Evolutionary conservation across 2,797 vertebrate genomes (phyloP), one percentile per base, ranked within the genome.

Genomic region (Hydrophis major): DNA sequence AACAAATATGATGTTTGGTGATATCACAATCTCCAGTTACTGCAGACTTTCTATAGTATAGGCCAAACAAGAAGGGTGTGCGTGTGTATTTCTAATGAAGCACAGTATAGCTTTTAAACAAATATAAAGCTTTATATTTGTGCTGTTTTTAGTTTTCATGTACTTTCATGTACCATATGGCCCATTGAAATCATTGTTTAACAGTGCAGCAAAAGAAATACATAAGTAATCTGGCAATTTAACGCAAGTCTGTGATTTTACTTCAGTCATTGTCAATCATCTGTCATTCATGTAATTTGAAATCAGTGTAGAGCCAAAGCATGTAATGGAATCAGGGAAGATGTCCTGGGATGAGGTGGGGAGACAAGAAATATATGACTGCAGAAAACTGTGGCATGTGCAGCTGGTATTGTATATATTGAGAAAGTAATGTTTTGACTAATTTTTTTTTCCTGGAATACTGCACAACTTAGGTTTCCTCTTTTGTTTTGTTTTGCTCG

Each of bases 261-360:
- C 96, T 98, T 96, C 95, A 96, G 95, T 97, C 96, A 96, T 95
- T 97, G 97, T 96, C 97, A 97, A 97, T 98, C 97, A 97, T 95
- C 95, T 86, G 90, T 95, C 94, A 96, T 96, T 95, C 96, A 93
- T 95, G 92, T 95, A 97, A 96, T 89, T 92, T 92, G 96, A 96
- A 97, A 96, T 97, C 97, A 97, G 96, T 97, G 97, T 95, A 90
- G 96, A 95, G 95, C 59, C 90, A 96, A 97, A 95, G 95, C 94
- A 42, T 27, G 91, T 96, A 96, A 95, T 96, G 95, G 96, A 96
- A 96, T 95, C 89, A 93, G 92, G 89, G 94, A 94, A 74, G 93
- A 96, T 96, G 93, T 94, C 91, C 60, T 86, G 92, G 95, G 92
- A 96, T 94, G 95, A 96, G 96, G 95, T 94, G 91, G 89, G 28